Conservation (phyloP, 2,888 invertebrate genomes). For the Brassicogethes aeneus region DNA sequence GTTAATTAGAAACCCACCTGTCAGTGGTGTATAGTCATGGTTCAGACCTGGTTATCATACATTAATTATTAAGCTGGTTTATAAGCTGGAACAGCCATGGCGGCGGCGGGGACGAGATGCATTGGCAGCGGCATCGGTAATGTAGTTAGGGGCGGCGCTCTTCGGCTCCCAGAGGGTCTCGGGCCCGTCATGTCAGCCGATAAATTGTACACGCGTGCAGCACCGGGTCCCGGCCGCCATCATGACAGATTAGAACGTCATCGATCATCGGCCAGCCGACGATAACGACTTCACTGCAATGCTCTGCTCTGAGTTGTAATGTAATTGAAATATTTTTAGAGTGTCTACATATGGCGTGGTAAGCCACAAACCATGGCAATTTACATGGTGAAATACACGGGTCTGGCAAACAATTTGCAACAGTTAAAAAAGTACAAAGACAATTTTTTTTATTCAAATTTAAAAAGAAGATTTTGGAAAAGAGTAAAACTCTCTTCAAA, state of each 20-base stretch:
- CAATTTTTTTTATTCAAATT: too few species aligned
- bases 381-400: not conserved
- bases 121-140: not conserved
- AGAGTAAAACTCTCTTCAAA: too few species aligned
- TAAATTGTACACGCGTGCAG: constrained; percentile 35
- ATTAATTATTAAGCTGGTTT: not conserved
- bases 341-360: not conserved
- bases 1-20: too few species aligned
- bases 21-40: too few species aligned
- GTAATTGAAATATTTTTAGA: constrained; percentile 34
- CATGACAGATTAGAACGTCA: constrained; percentile 42
- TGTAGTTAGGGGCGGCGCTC: constrained; percentile 6
- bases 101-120: too few species aligned
- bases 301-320: constrained; percentile 13
- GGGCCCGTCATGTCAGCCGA: constrained; percentile 25
- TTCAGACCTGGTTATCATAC: not conserved
- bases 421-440: not conserved
- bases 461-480: too few species aligned
- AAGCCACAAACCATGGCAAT: not conserved
- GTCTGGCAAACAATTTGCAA: not conserved
- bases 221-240: constrained; percentile 35
- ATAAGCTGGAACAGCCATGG: not conserved
- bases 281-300: constrained; percentile 28
- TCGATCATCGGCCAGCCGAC: constrained; percentile 34
- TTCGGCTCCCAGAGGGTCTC: constrained; percentile 22